Percentiles rank a stretch among this genome's conserved stretches.
Conservation (phyloP, 1,140 invertebrate genomes). For the Latrodectus geometricus region DNA sequence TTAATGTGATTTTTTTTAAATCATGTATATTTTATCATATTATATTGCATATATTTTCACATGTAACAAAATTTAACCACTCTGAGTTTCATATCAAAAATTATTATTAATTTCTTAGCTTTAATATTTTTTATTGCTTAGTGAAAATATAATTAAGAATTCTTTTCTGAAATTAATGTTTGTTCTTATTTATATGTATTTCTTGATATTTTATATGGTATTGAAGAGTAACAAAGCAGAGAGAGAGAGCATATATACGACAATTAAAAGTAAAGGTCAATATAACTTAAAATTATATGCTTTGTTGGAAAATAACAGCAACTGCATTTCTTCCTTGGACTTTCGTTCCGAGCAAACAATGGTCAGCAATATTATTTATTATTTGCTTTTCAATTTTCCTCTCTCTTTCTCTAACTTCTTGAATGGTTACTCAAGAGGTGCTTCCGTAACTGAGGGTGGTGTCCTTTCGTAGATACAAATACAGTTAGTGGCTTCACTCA, state of each 20-base stretch:
- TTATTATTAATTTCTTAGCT: too few relatives aligned
- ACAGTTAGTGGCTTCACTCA: too few relatives aligned
- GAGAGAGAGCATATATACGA: not conserved
- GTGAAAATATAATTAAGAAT: too few relatives aligned
- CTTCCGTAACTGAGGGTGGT: not conserved
- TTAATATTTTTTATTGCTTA: too few relatives aligned
- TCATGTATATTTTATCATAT: too few relatives aligned
- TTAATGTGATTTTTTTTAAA: too few relatives aligned
- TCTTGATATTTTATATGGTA: not conserved
- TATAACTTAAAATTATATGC: not conserved
- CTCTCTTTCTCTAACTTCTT: not conserved
- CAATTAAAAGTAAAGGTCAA: not conserved
- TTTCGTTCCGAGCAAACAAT: not conserved
- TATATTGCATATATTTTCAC: too few relatives aligned
- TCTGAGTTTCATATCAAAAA: too few relatives aligned
- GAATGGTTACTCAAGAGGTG: not conserved
- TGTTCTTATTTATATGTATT: not conserved
- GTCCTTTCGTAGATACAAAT: too few relatives aligned
- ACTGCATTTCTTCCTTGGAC: not conserved
- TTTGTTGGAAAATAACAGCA: not conserved
- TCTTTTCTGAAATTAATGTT: too few relatives aligned
- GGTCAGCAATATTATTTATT: not conserved
- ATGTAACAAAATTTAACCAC: too few relatives aligned
- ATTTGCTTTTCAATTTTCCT: not conserved
- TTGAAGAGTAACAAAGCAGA: not conserved